phyloP scores from a whole-genome alignment of 2,797 vertebrate genomes.

The Eospalax fontanierii region DNA sequence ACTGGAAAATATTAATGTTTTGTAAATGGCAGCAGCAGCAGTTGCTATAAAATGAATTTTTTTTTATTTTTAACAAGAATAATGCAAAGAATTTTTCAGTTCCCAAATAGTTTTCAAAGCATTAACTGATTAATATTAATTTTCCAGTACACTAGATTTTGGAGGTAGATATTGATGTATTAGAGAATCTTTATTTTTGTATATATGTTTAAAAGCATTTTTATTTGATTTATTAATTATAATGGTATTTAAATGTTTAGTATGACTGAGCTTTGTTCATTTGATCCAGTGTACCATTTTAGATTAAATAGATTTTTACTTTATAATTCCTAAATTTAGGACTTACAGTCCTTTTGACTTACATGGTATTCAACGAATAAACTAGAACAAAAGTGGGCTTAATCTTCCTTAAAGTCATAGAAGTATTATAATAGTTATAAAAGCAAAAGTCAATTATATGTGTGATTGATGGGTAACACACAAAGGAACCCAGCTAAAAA shows the following conservation, averaged over 20 bases:
- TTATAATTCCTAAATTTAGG: slow-evolving; percentile 48
- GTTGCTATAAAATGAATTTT: slow-evolving; percentile 53
- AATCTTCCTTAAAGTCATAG: slow-evolving; percentile 61
- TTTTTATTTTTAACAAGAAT: slow-evolving; percentile 61
- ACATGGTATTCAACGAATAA: slow-evolving; percentile 56
- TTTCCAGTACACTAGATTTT: not conserved
- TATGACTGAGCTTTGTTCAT: slow-evolving; percentile 31
- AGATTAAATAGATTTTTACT: slow-evolving; percentile 19
- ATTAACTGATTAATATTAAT: slow-evolving; percentile 42
- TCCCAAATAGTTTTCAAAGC: slow-evolving; percentile 26
- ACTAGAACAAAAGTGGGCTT: slow-evolving; percentile 37
- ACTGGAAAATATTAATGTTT: slow-evolving; percentile 51
- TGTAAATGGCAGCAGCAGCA: slow-evolving; percentile 26
- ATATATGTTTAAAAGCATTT: not conserved
- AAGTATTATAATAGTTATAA: slow-evolving; percentile 64
- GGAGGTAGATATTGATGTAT: slow-evolving; percentile 10
- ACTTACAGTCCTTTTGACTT: slow-evolving; percentile 5
- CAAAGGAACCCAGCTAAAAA: slow-evolving; percentile 71
- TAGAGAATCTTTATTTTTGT: slow-evolving; percentile 19
- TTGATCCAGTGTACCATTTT: slow-evolving; percentile 33
- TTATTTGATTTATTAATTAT: not conserved
- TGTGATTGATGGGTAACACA: slow-evolving; percentile 71
- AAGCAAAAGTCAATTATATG: slow-evolving; percentile 66
- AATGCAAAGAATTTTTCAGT: not conserved
- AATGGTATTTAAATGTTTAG: slow-evolving; percentile 1